Conservation (phyloP, 2,888 invertebrate genomes). For the Epinotia demarniana region DNA sequence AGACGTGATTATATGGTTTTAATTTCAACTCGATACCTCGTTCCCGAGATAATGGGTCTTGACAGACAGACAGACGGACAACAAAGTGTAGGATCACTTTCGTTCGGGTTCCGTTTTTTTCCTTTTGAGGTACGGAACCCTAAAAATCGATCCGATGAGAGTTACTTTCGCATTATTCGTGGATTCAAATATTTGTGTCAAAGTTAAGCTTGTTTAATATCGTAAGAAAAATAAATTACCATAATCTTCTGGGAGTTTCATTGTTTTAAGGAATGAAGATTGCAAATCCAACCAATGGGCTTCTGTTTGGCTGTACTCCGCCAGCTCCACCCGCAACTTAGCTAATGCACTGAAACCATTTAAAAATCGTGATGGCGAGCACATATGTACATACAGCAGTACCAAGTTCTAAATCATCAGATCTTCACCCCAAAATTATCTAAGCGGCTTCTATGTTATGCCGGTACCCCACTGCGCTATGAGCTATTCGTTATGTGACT, state of each 20-base stretch:
- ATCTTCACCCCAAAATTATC: too few species aligned
- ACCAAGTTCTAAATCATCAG: not conserved
- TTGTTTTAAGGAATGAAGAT: slow-evolving; percentile 67
- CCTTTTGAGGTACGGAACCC: too few species aligned
- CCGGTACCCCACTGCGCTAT: too few species aligned
- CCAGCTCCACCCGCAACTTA: slow-evolving; percentile 61
- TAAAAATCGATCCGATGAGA: not conserved
- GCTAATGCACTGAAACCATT: slow-evolving; percentile 61
- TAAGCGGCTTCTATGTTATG: too few species aligned
- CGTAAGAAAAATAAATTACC: slow-evolving; percentile 55
- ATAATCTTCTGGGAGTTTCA: slow-evolving; percentile 67
- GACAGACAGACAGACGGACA: not conserved
- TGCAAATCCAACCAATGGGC: slow-evolving; percentile 68
- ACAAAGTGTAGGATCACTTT: too few species aligned
- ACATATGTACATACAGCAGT: not conserved
- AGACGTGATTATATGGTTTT: too few species aligned
- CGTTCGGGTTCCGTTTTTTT: too few species aligned
- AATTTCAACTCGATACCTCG: too few species aligned
- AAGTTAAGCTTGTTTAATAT: not conserved
- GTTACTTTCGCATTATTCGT: not conserved
- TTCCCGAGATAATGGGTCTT: too few species aligned
- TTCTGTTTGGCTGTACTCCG: slow-evolving; percentile 61
- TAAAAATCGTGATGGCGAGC: not conserved
- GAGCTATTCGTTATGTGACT: too few species aligned
- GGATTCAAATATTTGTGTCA: not conserved